Percentiles rank a stretch among this genome's conserved stretches.
Evolutionary conservation across 2,888 invertebrate species (phyloP).

Genomic region (Lithophane socia): DNA sequence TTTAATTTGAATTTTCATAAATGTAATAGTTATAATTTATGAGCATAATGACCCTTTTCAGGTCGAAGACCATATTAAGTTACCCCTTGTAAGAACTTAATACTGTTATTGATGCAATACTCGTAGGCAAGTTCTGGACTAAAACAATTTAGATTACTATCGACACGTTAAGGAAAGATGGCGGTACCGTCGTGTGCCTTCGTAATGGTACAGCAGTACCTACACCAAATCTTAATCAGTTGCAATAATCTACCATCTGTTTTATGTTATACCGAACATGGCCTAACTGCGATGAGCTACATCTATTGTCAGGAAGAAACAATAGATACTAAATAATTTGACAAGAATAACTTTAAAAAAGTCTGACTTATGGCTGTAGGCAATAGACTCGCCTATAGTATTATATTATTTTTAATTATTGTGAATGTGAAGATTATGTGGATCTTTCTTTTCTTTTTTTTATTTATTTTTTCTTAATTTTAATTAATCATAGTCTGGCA

Average conservation of each 20-base stretch:
- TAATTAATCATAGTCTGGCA: no score
- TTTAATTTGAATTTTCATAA: no score
- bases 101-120: background rate
- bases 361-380: background rate
- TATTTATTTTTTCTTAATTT: no score
- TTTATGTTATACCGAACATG: background rate
- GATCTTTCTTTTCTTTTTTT: no score
- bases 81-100: background rate
- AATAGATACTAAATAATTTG: slow-evolving; percentile 30
- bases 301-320: slow-evolving; percentile 34
- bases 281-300: background rate
- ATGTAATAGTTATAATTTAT: no score
- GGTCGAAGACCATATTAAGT: background rate
- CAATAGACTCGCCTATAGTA: no score
- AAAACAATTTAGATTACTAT: background rate
- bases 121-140: background rate
- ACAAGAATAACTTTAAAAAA: background rate
- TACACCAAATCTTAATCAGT: background rate
- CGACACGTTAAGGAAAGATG: background rate
- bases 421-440: no score
- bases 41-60: background rate
- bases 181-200: no score
- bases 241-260: background rate
- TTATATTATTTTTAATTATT: no score
- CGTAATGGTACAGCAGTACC: background rate